A percentile compares a stretch with the other conserved stretches of the same genome.
Conservation (phyloP, 2,113 vertebrate genomes). For the Mustela lutreola region DNA sequence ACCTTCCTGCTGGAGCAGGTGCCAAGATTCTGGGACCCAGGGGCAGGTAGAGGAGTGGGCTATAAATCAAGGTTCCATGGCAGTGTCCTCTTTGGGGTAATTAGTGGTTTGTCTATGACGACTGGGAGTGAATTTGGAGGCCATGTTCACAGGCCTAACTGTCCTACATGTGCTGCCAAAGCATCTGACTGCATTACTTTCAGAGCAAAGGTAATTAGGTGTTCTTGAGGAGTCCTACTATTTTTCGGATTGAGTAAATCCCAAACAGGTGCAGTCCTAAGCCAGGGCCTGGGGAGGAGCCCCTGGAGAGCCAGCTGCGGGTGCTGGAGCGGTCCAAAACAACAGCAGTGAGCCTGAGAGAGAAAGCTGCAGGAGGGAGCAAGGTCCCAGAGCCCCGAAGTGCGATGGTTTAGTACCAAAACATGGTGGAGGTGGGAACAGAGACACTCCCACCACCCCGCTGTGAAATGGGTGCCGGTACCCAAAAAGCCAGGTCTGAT, state of each 20-base stretch:
- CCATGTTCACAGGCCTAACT: not conserved
- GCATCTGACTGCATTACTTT: constrained; percentile 31
- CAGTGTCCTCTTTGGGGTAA: not conserved
- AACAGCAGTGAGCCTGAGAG: not conserved
- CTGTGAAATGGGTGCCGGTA: not conserved
- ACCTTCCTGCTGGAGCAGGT: constrained; percentile 33
- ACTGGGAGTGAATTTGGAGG: constrained; percentile 38
- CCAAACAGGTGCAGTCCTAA: constrained; percentile 72
- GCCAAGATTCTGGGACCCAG: constrained; percentile 12
- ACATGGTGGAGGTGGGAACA: not conserved
- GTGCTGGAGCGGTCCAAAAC: not conserved
- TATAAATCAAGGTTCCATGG: constrained; percentile 48
- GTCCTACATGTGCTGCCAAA: constrained; percentile 39
- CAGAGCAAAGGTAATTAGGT: constrained; percentile 64
- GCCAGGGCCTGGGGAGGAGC: constrained; percentile 2
- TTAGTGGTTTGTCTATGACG: constrained; percentile 11
- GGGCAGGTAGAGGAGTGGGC: not conserved
- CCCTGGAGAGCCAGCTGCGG: not conserved
- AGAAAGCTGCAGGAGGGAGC: not conserved
- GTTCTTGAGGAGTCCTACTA: constrained; percentile 48
- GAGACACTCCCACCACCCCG: not conserved
- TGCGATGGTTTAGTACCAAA: not conserved
- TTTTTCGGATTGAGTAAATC: constrained; percentile 73
- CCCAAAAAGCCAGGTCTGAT: not conserved
- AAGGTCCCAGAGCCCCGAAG: not conserved